These are phyloP conservation scores for Camponotus pennsylvanicus DNA, from an alignment of 1,140 invertebrate species.

Conservation along the genomic window DNA sequence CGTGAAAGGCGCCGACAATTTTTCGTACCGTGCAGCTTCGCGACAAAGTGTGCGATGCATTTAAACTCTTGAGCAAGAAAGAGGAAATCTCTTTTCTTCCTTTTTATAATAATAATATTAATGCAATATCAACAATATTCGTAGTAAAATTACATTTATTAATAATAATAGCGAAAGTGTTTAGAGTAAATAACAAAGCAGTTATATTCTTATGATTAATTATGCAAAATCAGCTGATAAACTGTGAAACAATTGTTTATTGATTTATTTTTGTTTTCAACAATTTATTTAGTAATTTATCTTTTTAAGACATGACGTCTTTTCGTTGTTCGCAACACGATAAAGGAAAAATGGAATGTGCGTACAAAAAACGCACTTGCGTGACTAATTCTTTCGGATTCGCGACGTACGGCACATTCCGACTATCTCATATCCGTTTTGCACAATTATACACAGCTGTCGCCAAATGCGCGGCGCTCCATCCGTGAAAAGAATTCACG, in stretches of 20 bases:
- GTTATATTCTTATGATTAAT: not conserved
- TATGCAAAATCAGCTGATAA: not conserved
- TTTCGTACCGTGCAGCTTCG: not conserved
- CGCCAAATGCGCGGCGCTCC: not conserved
- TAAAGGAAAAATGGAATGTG: slow-evolving; percentile 3
- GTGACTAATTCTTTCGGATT: slow-evolving; percentile 27
- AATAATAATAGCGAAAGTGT: not conserved
- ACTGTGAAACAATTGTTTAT: not conserved
- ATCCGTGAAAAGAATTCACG: slow-evolving; percentile 20
- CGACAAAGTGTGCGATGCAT: slow-evolving; percentile 15
- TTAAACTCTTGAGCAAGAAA: not conserved
- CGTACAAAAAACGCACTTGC: not conserved
- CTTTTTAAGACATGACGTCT: not conserved
- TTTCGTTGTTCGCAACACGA: not conserved
- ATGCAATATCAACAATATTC: not conserved
- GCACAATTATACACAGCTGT: slow-evolving; percentile 27
- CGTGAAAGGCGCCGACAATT: slow-evolving; percentile 11
- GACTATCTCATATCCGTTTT: slow-evolving; percentile 18
- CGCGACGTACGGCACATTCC: not conserved
- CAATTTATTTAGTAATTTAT: slow-evolving; percentile 9
- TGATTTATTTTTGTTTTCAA: not conserved
- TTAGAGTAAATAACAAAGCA: not conserved
- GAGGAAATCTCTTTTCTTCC: not conserved
- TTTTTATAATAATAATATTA: not conserved
- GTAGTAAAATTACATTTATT: not conserved